These are phyloP conservation scores for Eurytoma californica DNA, from an alignment of 2,888 invertebrate species.

Conservation along the genomic window DNA sequence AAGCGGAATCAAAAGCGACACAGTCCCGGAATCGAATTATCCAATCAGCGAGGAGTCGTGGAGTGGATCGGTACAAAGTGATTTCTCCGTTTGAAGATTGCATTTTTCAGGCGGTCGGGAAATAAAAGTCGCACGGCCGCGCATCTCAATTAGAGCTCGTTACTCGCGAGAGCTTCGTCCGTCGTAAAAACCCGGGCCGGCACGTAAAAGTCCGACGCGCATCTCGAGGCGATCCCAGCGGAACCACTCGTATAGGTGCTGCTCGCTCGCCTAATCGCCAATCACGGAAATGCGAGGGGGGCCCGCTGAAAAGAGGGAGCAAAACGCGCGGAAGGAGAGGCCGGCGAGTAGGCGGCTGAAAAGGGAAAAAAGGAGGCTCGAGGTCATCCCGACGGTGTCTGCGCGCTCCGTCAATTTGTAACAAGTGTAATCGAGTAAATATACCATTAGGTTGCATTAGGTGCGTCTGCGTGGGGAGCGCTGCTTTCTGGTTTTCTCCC, in stretches of 20 bases:
- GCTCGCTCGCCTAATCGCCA: conserved; percentile 7
- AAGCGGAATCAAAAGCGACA: conserved; percentile 10
- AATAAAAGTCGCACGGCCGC: conserved; percentile 34
- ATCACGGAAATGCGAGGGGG: conserved; percentile 41
- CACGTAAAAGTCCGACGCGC: conserved; percentile 17
- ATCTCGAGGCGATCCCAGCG: background rate
- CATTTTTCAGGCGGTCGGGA: conserved; percentile 31
- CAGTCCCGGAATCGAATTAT: conserved; percentile 23
- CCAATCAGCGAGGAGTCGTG: conserved; percentile 1
- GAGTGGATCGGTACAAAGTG: background rate
- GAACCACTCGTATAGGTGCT: conserved; percentile 4
- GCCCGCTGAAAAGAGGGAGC: background rate
- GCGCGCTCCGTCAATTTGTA: conserved; percentile 47
- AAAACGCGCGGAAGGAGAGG: background rate
- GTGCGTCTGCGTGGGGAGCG: background rate
- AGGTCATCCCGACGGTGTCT: conserved; percentile 3
- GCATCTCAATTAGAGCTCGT: conserved; percentile 43
- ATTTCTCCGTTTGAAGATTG: background rate
- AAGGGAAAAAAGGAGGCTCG: conserved; percentile 27
- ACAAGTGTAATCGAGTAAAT: conserved; percentile 55
- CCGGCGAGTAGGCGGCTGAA: background rate
- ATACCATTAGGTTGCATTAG: conserved; percentile 42
- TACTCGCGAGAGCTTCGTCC: background rate
- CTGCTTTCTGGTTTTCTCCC: background rate
- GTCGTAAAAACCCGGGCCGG: conserved; percentile 25